These are phyloP conservation scores for Microctonus brassicae DNA, from an alignment of 2,888 invertebrate genomes.

Conservation along the genomic window DNA sequence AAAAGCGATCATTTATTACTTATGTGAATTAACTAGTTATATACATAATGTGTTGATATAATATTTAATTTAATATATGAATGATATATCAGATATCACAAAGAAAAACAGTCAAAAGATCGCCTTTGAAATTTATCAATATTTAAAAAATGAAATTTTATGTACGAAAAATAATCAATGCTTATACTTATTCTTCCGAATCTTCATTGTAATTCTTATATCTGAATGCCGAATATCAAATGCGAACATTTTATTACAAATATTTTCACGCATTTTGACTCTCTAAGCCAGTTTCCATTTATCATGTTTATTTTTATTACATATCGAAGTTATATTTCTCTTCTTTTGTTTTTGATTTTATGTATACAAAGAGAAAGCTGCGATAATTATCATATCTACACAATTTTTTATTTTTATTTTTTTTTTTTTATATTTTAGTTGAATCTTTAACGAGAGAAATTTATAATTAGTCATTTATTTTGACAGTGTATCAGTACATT, in stretches of 20 bases:
- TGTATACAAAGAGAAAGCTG: background rate
- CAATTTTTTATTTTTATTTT: background rate
- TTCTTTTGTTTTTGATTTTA: no score
- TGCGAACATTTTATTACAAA: background rate
- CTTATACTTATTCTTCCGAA: conserved; percentile 3
- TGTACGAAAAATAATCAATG: conserved; percentile 22
- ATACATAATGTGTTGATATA: conserved; percentile 42
- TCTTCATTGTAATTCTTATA: background rate
- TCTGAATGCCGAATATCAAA: background rate
- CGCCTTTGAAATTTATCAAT: background rate
- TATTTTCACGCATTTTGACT: background rate
- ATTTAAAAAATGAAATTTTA: background rate
- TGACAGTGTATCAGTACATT: background rate
- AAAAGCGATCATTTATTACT: conserved; percentile 18
- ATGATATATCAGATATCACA: background rate
- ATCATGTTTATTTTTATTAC: background rate
- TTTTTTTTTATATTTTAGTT: no score
- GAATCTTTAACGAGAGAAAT: background rate
- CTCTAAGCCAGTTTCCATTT: background rate
- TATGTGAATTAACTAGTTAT: conserved; percentile 37
- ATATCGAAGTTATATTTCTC: background rate
- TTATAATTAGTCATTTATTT: background rate
- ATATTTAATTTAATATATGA: no score
- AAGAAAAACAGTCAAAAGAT: conserved; percentile 30
- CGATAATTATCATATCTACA: background rate